Conservation (phyloP, 2,113 vertebrate species). For the Tetrax tetrax region DNA sequence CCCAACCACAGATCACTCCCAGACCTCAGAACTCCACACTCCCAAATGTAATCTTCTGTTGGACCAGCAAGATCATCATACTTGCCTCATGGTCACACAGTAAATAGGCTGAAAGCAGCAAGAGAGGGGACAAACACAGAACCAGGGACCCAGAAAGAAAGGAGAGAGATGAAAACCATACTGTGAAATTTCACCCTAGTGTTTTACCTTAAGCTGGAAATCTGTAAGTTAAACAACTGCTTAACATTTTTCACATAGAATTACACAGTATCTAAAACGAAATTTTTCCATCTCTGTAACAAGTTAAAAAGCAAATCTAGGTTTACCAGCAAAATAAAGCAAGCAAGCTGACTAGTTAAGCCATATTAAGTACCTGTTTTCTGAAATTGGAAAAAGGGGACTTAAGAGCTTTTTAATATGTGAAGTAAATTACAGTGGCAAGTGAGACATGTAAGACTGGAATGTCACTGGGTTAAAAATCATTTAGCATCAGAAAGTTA, state of each 20-base stretch:
- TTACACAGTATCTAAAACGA: background rate
- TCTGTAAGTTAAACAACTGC: background rate
- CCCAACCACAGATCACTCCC: background rate
- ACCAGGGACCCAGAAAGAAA: background rate
- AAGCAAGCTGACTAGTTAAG: background rate
- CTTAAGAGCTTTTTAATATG: background rate
- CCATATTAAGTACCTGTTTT: background rate
- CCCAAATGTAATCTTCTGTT: background rate
- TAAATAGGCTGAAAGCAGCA: background rate
- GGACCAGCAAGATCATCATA: background rate
- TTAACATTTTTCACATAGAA: background rate
- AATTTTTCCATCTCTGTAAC: background rate
- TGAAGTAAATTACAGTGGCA: background rate
- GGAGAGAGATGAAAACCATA: background rate
- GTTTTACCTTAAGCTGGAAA: background rate
- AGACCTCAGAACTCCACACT: background rate
- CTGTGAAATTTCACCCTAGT: background rate
- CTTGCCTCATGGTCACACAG: background rate
- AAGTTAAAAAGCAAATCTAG: background rate
- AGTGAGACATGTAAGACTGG: background rate
- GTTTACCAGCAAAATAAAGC: background rate
- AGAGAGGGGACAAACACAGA: background rate
- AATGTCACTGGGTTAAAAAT: background rate
- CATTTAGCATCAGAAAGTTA: background rate
- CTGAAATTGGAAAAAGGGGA: background rate